These are phyloP conservation scores for Pelosia muscerda DNA, from an alignment of 2,888 invertebrate genomes.

Conservation along the genomic window DNA sequence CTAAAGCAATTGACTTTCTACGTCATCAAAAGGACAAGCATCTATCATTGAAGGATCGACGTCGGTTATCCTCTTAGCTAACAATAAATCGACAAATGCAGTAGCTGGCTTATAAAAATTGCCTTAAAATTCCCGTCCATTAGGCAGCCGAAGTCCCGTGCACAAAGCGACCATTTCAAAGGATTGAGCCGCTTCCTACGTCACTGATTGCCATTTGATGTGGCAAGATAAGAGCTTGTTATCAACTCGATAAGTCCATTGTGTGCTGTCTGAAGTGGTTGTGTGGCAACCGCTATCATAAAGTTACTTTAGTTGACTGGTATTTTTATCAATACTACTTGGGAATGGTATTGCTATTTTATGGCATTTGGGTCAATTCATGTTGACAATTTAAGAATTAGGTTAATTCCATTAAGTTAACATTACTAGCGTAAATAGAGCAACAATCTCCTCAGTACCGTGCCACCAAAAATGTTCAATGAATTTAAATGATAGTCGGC, in stretches of 20 bases:
- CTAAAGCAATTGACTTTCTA: neutral
- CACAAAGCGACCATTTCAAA: conserved; percentile 51
- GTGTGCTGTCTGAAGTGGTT: conserved; percentile 10
- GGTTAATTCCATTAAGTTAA: too few relatives aligned
- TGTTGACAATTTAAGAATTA: too few relatives aligned
- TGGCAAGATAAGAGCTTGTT: conserved; percentile 46
- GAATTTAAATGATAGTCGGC: too few relatives aligned
- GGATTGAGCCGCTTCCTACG: conserved; percentile 19
- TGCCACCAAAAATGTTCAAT: too few relatives aligned
- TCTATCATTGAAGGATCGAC: neutral
- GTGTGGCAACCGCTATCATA: neutral
- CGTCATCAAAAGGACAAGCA: neutral
- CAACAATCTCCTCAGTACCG: too few relatives aligned
- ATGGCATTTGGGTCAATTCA: neutral
- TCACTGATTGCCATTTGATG: conserved; percentile 53
- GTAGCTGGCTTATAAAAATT: conserved; percentile 12
- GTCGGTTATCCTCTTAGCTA: conserved; percentile 7
- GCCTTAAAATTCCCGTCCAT: conserved; percentile 40
- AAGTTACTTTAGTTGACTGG: neutral
- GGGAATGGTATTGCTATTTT: neutral
- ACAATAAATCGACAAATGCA: conserved; percentile 14
- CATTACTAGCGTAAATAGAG: too few relatives aligned
- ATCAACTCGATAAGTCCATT: conserved; percentile 47
- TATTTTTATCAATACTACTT: neutral
- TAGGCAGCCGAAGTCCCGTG: conserved; percentile 39